Base-by-base conservation (phyloP, 1,140 invertebrate species). In the Drosophila watanabei region DNA sequence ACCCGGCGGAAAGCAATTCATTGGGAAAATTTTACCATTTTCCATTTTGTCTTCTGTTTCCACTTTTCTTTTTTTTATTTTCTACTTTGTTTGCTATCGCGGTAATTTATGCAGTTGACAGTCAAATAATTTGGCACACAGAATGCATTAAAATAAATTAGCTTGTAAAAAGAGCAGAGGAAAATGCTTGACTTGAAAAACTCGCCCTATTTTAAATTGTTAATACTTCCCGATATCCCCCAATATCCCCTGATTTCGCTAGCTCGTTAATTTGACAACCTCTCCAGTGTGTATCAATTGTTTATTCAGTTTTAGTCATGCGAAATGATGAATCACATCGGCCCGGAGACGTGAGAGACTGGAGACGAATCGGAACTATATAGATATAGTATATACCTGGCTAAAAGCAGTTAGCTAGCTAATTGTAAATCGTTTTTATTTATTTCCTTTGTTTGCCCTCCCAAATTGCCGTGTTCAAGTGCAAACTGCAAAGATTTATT, bases 391-490 rank as follows among this genome's bases (percentile, higher is more conserved):
- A 57, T 58, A 43, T n/a, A 20, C 5, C 4, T 41, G 37, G 48
- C 24, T 33, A 63, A 76, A 61, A 54, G 37, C 63, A 69, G 84
- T 63, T 84, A 84, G 84, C 66, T 84, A 84, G 80, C 76, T 84
- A 84, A 88, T 80, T 88, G 66, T 66, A 37, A 68, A 68, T 52
- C 41, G 60, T 46, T 52, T 61, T 51, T 62, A 59, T 72, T 73
- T 73, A 51, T 58, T 76, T 57, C 56, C 49, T 77, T 76, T 77
- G 60, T 72, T 43, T 33, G 11, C n/a, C 56, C 43, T 37, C 39
- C 37, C 75, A 68, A 85, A 80, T 80, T 61, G 37, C 54, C 33
- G 28, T 65, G 37, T 60, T 69, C 51, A 72, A 82, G 76, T 80
- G 60, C 66, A 77, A 78, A 78, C 51, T 51, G 37, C 33, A 37